phyloP scores from a whole-genome alignment of 1,140 invertebrate genomes.

The Dreissena rostriformis region DNA sequence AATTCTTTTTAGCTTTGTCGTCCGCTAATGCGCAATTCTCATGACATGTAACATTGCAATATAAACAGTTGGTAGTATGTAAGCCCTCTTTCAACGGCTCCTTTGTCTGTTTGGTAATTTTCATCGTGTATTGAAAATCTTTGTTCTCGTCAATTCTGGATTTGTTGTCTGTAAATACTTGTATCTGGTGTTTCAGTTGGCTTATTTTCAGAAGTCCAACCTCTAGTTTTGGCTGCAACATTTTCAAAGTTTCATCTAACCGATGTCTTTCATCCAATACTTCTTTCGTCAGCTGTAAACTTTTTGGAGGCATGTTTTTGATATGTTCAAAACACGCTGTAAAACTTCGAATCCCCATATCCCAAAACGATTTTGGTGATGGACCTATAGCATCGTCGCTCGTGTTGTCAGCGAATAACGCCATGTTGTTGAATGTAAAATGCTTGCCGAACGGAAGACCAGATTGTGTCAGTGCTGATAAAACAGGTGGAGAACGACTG shows the following conservation, averaged over 20 bases:
- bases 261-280: constrained; percentile 30
- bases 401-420: background rate
- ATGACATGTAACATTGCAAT: constrained; percentile 57
- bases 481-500: constrained; percentile 40
- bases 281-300: constrained; percentile 41
- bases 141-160: constrained; percentile 50
- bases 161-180: constrained; percentile 24
- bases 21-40: constrained; percentile 17
- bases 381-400: background rate
- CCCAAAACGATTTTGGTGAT: constrained; percentile 26
- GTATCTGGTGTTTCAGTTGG: constrained; percentile 16
- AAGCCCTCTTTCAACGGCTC: constrained; percentile 7
- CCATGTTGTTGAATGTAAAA: constrained; percentile 27
- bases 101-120: constrained; percentile 1
- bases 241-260: constrained; percentile 18
- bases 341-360: constrained; percentile 32
- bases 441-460: constrained; percentile 33
- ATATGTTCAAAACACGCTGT: constrained; percentile 4
- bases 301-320: constrained; percentile 7
- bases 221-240: constrained; percentile 26
- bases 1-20: background rate
- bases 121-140: constrained; percentile 33
- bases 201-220: constrained; percentile 31
- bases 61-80: constrained; percentile 51
- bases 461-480: constrained; percentile 51